Evolutionary conservation across 2,888 invertebrate species (phyloP).

Genomic region (Leucophenga maculata): DNA sequence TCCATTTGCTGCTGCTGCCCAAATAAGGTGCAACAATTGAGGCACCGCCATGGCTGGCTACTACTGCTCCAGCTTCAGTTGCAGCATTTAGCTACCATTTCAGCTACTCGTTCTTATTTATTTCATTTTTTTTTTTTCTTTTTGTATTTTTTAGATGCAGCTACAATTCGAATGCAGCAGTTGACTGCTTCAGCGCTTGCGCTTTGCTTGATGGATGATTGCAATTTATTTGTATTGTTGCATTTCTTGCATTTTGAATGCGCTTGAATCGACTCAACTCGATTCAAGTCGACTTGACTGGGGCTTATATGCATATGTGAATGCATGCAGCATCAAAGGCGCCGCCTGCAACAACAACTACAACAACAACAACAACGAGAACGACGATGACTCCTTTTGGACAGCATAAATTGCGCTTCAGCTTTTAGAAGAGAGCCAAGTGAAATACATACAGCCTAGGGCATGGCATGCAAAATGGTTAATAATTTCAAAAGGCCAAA

Average conservation of each 20-base stretch:
- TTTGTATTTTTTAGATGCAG: not conserved
- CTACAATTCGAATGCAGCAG: slow-evolving; percentile 1
- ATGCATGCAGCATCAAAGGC: slow-evolving; percentile 44
- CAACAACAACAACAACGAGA: not conserved
- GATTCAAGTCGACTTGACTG: slow-evolving; percentile 25
- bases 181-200: slow-evolving; percentile 2
- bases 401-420: slow-evolving; percentile 24
- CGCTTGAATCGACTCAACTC: slow-evolving; percentile 35
- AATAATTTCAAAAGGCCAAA: slow-evolving; percentile 12
- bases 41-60: slow-evolving; percentile 28
- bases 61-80: slow-evolving; percentile 9
- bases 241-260: slow-evolving; percentile 60
- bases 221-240: slow-evolving; percentile 66
- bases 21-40: slow-evolving; percentile 63
- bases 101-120: slow-evolving; percentile 25
- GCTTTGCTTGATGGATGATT: slow-evolving; percentile 58
- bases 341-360: not conserved
- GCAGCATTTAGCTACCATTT: slow-evolving; percentile 14
- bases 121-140: slow-evolving; percentile 48
- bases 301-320: slow-evolving; percentile 53
- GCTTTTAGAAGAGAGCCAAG: not conserved
- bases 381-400: slow-evolving; percentile 14
- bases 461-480: slow-evolving; percentile 24
- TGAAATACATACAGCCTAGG: slow-evolving; percentile 7
- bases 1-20: slow-evolving; percentile 46